phyloP scores from a whole-genome alignment of 2,113 vertebrate genomes.

The Perca flavescens region DNA sequence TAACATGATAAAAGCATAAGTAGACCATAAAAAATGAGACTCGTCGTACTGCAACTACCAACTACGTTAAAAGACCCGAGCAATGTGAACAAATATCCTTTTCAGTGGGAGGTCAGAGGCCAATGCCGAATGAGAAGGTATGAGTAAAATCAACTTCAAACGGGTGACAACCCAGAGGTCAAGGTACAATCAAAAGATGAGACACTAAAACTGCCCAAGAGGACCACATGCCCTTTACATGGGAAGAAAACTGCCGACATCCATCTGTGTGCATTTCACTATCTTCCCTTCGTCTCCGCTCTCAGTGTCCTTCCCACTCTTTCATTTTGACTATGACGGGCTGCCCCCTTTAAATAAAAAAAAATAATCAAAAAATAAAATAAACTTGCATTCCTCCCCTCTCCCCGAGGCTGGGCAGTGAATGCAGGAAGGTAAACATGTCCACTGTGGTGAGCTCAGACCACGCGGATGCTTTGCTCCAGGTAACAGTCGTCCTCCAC shows the following conservation, averaged over 20 bases:
- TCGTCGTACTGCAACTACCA: not conserved
- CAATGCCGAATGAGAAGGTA: conserved; percentile 25
- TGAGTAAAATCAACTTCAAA: conserved; percentile 47
- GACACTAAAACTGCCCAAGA: conserved; percentile 59
- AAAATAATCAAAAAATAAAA: conserved; percentile 60
- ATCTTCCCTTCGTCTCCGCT: conserved; percentile 55
- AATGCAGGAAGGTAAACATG: conserved; percentile 84
- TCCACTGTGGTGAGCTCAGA: conserved; percentile 81
- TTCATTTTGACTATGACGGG: conserved; percentile 55
- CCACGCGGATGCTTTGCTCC: conserved; percentile 75
- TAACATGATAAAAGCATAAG: too few species aligned
- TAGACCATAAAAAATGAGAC: not conserved
- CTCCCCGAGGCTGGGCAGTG: conserved; percentile 71
- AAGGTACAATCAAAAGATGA: conserved; percentile 60
- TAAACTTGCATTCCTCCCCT: conserved; percentile 40
- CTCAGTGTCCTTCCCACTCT: conserved; percentile 54
- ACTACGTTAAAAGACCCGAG: not conserved
- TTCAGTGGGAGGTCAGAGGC: conserved; percentile 41
- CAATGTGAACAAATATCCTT: not conserved
- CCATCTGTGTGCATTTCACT: conserved; percentile 64
- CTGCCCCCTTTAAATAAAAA: conserved; percentile 55
- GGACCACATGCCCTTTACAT: conserved; percentile 58
- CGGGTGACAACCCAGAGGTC: conserved; percentile 48
- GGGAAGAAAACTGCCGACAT: conserved; percentile 65
- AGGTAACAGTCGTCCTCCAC: conserved; percentile 81